phyloP scores from a whole-genome alignment of 2,888 invertebrate species.

The Scaeva pyrastri region DNA sequence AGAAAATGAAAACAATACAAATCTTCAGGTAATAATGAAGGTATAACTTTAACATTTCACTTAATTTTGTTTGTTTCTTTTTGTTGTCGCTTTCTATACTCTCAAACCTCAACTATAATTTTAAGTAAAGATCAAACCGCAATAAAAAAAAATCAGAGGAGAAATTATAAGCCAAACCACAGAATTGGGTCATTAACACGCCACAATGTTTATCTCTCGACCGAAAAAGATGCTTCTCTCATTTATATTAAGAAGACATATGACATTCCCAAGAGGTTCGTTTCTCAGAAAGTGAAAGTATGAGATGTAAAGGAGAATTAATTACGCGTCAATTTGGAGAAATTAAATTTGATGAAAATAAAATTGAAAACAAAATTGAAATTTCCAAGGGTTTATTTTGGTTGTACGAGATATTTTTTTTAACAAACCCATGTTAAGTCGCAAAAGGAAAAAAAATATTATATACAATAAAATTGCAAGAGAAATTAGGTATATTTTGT shows the following conservation, averaged over 20 bases:
- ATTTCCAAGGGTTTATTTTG: neutral
- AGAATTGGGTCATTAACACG: slow-evolving; percentile 66
- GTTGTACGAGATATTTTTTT: neutral
- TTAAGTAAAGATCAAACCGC: slow-evolving; percentile 33
- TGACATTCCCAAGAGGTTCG: slow-evolving; percentile 22
- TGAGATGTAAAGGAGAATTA: slow-evolving; percentile 14
- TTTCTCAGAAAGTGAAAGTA: slow-evolving; percentile 64
- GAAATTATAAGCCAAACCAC: slow-evolving; percentile 27
- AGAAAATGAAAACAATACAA: slow-evolving; percentile 2
- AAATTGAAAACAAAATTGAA: slow-evolving; percentile 31
- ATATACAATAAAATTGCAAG: slow-evolving; percentile 35
- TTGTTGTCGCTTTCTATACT: slow-evolving; percentile 10
- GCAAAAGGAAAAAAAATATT: slow-evolving; percentile 47
- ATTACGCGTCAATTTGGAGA: slow-evolving; percentile 56
- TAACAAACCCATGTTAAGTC: no score
- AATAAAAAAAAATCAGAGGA: slow-evolving; percentile 27
- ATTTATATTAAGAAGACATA: neutral
- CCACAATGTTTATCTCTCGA: slow-evolving; percentile 8
- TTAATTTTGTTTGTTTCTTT: slow-evolving; percentile 12
- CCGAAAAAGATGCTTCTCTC: slow-evolving; percentile 37
- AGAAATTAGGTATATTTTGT: slow-evolving; percentile 53
- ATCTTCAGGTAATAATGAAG: slow-evolving; percentile 38
- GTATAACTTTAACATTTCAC: slow-evolving; percentile 53
- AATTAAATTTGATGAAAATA: slow-evolving; percentile 28
- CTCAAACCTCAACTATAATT: neutral